A percentile compares a stretch with the other conserved stretches of the same genome.
These are phyloP conservation scores for Rhizomys pruinosus DNA, from an alignment of 2,113 vertebrate species.

Conservation along the genomic window DNA sequence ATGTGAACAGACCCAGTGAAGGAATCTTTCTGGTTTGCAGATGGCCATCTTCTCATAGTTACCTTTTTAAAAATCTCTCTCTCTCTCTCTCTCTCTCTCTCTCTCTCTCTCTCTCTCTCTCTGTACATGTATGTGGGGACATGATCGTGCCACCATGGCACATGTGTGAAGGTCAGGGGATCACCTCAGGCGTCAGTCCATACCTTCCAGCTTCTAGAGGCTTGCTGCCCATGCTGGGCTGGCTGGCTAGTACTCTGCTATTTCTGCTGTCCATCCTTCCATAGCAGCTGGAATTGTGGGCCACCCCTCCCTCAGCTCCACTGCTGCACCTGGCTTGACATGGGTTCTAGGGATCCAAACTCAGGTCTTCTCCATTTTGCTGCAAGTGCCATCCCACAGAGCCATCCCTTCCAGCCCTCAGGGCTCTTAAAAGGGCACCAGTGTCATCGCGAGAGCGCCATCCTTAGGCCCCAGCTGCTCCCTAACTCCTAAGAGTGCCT, in stretches of 20 bases:
- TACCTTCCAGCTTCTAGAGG: too few relatives aligned
- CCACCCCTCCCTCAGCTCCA: not conserved
- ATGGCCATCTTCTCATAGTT: not conserved
- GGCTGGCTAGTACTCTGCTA: too few relatives aligned
- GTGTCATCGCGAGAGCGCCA: not conserved
- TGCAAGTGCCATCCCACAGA: not conserved
- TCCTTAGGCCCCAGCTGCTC: not conserved
- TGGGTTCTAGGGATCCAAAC: not conserved
- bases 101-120: too few relatives aligned
- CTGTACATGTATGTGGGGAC: too few relatives aligned
- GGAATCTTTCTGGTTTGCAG: not conserved
- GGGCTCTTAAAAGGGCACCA: not conserved
- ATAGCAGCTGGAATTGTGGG: not conserved
- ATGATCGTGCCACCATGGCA: not conserved
- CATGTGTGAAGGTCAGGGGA: too few relatives aligned
- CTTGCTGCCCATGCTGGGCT: not conserved
- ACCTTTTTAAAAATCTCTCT: too few relatives aligned
- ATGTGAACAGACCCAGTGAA: not conserved
- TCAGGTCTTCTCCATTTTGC: not conserved
- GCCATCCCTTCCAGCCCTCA: not conserved
- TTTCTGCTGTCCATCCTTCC: not conserved
- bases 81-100: too few relatives aligned
- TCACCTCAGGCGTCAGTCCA: not conserved
- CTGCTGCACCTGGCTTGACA: not conserved
- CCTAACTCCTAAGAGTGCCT: not conserved